phyloP scores from a whole-genome alignment of 1,140 invertebrate species.

The Calliopsis andreniformis region DNA sequence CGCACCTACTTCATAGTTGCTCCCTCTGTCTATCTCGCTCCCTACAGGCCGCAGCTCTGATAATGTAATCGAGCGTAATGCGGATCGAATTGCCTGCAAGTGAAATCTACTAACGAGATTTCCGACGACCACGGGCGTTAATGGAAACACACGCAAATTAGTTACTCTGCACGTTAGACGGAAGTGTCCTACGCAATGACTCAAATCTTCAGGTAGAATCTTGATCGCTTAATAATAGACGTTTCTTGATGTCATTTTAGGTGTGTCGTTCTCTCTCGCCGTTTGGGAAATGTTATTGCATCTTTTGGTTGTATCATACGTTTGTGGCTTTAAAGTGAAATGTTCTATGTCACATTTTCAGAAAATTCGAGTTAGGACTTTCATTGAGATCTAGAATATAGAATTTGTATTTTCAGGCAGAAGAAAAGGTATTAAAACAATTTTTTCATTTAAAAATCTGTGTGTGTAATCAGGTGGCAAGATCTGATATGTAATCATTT shows the following conservation, averaged over 20 bases:
- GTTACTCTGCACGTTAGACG: constrained; percentile 46
- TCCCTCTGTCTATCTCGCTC: constrained; percentile 40
- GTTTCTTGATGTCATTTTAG: neutral
- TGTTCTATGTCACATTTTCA: no score
- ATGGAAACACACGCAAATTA: constrained; percentile 73
- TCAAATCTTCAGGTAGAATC: constrained; percentile 3
- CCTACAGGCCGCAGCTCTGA: constrained; percentile 43
- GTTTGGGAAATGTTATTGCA: no score
- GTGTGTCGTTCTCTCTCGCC: no score
- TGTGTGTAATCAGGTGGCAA: no score
- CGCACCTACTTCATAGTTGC: constrained; percentile 31
- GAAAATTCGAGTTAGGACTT: no score
- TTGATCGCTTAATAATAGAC: neutral
- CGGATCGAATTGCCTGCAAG: constrained; percentile 70
- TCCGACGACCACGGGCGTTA: constrained; percentile 54
- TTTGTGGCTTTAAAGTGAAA: no score
- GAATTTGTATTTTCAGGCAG: no score
- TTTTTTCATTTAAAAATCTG: no score
- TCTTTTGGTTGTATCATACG: no score
- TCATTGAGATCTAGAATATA: no score
- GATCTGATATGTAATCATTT: no score
- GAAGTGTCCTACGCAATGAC: constrained; percentile 21
- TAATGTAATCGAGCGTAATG: constrained; percentile 78
- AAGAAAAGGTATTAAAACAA: no score
- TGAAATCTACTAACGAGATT: constrained; percentile 72